Evolutionary conservation across 2,888 invertebrate species (phyloP).

Genomic region (Temnothorax ravouxi): DNA sequence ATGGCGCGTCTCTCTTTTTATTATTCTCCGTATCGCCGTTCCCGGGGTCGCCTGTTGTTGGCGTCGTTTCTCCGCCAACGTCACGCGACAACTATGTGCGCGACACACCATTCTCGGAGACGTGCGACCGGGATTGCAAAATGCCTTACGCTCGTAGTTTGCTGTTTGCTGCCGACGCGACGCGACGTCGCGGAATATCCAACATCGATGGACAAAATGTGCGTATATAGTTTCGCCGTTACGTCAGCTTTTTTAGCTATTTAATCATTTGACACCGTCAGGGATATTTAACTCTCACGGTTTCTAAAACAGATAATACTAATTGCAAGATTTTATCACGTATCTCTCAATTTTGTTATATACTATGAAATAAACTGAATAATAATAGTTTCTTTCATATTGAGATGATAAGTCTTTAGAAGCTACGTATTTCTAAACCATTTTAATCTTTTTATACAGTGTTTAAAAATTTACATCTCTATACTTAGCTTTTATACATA

Average conservation of each 20-base stretch:
- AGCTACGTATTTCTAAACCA: not conserved
- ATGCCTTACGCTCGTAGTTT: conserved; percentile 47
- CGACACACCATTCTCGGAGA: conserved; percentile 52
- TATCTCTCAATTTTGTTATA: not conserved
- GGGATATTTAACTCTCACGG: not conserved
- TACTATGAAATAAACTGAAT: not conserved
- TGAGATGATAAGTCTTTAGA: not conserved
- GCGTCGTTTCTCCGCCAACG: conserved; percentile 59
- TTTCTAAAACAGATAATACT: not conserved
- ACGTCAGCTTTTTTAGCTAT: conserved; percentile 7
- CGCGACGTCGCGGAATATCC: conserved; percentile 9
- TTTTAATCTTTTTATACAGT: not conserved
- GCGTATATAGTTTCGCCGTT: conserved; percentile 30
- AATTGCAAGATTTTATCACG: not conserved
- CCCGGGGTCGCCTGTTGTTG: conserved; percentile 38
- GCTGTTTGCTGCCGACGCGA: conserved; percentile 16
- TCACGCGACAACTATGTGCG: conserved; percentile 74
- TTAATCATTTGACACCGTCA: not conserved
- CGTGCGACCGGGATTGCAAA: conserved; percentile 60
- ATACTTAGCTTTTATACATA: not conserved
- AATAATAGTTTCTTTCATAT: not conserved
- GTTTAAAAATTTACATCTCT: not conserved
- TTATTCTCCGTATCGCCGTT: conserved; percentile 52
- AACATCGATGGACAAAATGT: not conserved
- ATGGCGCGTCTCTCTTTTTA: conserved; percentile 42